Evolutionary conservation across 2,888 invertebrate genomes (phyloP).

Genomic region (Coremacera marginata): DNA sequence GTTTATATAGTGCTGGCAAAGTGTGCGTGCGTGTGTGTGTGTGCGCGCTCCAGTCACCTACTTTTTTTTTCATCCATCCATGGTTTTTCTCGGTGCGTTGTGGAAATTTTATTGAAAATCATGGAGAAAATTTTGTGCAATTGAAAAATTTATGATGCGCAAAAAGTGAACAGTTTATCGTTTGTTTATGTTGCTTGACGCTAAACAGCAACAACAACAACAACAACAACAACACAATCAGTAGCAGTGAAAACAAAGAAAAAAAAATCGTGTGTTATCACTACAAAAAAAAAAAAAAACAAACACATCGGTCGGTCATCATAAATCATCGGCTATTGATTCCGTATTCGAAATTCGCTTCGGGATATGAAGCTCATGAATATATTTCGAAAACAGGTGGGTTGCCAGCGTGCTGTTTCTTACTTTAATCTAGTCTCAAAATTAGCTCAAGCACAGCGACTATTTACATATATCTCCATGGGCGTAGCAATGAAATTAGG

Average conservation of each 20-base stretch:
- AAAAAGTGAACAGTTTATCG: neutral
- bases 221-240: slow-evolving; percentile 8
- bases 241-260: neutral
- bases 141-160: neutral
- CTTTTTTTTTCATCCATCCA: slow-evolving; percentile 49
- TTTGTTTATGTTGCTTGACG: slow-evolving; percentile 1
- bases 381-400: slow-evolving; percentile 26
- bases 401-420: slow-evolving; percentile 1
- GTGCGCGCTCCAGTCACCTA: slow-evolving; percentile 64
- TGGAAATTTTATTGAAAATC: neutral
- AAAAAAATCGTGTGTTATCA: neutral
- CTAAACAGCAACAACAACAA: neutral
- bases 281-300: neutral
- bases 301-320: neutral
- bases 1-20: neutral
- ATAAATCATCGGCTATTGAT: slow-evolving; percentile 31
- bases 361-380: slow-evolving; percentile 25
- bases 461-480: too few species aligned
- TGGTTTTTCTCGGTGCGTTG: neutral
- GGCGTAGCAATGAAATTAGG: too few species aligned
- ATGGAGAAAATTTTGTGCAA: neutral
- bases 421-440: neutral
- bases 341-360: slow-evolving; percentile 8
- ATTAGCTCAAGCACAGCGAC: neutral
- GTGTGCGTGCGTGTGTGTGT: neutral